Conservation (phyloP, 2,888 invertebrate species). For the Flexamia atlantica region DNA sequence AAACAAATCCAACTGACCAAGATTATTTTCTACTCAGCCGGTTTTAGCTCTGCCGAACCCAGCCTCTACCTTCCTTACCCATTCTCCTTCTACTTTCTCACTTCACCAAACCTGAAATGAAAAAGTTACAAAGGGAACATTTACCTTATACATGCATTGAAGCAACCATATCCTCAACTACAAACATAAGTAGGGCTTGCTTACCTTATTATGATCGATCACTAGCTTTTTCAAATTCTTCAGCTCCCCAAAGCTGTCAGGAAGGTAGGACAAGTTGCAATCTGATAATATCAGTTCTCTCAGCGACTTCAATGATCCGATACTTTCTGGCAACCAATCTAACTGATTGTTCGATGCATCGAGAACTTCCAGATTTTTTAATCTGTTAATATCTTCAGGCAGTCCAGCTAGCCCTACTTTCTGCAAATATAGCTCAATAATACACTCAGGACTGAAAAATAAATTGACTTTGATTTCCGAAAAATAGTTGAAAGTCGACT, state of each 20-base stretch:
- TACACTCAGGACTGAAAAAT: not conserved
- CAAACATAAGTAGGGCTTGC: not conserved
- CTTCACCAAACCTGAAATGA: too few relatives aligned
- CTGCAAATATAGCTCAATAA: constrained; percentile 17
- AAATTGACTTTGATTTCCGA: not conserved
- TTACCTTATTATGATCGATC: constrained; percentile 31
- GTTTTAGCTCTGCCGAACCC: too few relatives aligned
- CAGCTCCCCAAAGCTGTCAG: constrained; percentile 18
- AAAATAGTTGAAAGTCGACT: not conserved
- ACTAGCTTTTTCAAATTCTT: constrained; percentile 16
- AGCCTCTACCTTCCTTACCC: too few relatives aligned
- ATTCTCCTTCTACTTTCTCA: too few relatives aligned
- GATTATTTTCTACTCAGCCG: too few relatives aligned
- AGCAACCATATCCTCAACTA: too few relatives aligned
- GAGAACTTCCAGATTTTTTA: not conserved
- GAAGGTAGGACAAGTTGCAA: constrained; percentile 17
- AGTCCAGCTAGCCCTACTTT: constrained; percentile 14
- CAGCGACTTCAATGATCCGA: constrained; percentile 1
- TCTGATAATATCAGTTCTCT: constrained; percentile 7
- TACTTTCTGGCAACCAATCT: constrained; percentile 23
- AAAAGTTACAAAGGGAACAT: too few relatives aligned
- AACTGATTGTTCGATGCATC: constrained; percentile 9
- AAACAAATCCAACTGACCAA: too few relatives aligned
- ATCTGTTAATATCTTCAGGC: not conserved
- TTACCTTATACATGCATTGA: too few relatives aligned